Base-by-base conservation (phyloP, 2,113 vertebrate species). In the Suncus etruscus region DNA sequence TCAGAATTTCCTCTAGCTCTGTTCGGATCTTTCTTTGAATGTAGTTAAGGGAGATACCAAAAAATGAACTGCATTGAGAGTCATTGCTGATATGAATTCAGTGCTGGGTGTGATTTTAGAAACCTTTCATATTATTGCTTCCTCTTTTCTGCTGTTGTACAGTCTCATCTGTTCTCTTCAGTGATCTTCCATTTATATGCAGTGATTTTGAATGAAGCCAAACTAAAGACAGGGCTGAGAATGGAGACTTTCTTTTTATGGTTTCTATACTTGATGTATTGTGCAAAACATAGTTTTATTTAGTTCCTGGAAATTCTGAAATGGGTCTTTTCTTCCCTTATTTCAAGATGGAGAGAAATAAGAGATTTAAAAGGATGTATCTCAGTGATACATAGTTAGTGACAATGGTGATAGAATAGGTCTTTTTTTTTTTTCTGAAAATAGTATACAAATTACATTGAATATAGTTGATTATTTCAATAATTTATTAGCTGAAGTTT, bases 401-500 rank as follows among this genome's bases (percentile, higher is more conserved):
- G 50, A 27, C 50, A 78, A 78, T 78, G 18, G 31, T 91, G 69
- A 22, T 87, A 45, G 50, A 50, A 76, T 74, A 81, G 39, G 4
- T 66, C 0, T 0, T 39, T 79, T 92, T 39, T 79, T 92, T 90
- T 80, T 73, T 86, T 83, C 69, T 85, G 58, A 78, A 31, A 69
- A 16, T 39, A 32, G 14, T 47, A 45, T 25, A n/a, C 61, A 32
- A 20, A 3, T 86, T 29, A 4, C 50, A 58, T 73, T 27, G 50
- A 65, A 87, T 61, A 12, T 65, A 65, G 58, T 22, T 61, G 39
- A 22, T 22, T 61, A 20, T 73, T 63, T 93, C 82, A 58, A 78
- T 84, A 80, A 74, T n/a, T 39, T 80, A 1, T 54, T 54, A 27
- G 6, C 81, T 25, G 58, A 80, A 25, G 24, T 83, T 11, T 15